Conservation (phyloP, 2,113 vertebrate genomes). For the Mustelus asterias region DNA sequence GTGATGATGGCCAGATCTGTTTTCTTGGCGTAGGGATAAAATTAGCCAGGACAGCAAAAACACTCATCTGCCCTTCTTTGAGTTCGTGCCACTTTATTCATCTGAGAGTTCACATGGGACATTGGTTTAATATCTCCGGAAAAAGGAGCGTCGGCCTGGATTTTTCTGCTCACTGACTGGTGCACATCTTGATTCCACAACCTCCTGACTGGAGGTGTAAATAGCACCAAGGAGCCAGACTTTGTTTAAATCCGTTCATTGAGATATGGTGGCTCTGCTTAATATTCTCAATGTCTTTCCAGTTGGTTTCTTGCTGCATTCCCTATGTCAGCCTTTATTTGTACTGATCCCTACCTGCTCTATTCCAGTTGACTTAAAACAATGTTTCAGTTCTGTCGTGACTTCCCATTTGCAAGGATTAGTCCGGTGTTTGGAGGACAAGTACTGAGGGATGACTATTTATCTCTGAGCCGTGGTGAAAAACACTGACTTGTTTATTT, state of each 20-base stretch:
- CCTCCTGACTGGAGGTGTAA: background rate
- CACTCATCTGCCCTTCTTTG: background rate
- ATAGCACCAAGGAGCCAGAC: background rate
- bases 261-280: background rate
- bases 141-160: background rate
- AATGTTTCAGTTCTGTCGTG: too few relatives aligned
- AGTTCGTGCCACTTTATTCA: background rate
- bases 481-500: background rate
- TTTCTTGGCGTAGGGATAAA: background rate
- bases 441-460: background rate
- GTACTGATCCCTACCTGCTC: background rate
- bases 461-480: background rate
- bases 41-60: background rate
- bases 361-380: background rate
- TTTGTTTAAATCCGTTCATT: background rate
- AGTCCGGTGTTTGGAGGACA: background rate
- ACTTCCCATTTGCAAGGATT: background rate
- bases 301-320: background rate
- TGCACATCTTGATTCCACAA: background rate
- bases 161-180: background rate
- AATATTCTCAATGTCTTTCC: background rate
- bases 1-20: background rate
- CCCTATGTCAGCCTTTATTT: background rate
- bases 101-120: background rate
- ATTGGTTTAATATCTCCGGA: background rate